Conservation (phyloP, 2,797 vertebrate species). For the Euthynnus affinis region DNA sequence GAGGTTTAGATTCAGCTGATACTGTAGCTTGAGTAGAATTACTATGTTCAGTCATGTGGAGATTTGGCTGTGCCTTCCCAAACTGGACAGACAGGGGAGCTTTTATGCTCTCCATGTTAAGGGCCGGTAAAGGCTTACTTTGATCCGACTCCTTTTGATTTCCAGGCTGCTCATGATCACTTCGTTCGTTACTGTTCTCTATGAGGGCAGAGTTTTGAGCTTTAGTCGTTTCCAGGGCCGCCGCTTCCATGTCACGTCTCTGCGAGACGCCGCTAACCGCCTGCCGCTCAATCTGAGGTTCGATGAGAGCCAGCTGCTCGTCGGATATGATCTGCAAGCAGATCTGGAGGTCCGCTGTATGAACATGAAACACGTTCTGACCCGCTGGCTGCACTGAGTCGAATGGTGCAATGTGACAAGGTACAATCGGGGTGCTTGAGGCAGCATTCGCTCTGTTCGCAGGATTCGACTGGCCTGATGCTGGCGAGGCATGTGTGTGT, state of each 20-base stretch:
- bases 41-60: slow-evolving; percentile 10
- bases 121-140: slow-evolving; percentile 19
- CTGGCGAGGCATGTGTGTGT: slow-evolving; percentile 20
- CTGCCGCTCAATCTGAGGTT: slow-evolving; percentile 81
- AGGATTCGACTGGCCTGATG: slow-evolving; percentile 15
- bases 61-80: slow-evolving; percentile 35
- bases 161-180: slow-evolving; percentile 16
- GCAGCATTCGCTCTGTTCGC: not conserved
- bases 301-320: slow-evolving; percentile 85
- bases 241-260: slow-evolving; percentile 12
- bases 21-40: slow-evolving; percentile 24
- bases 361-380: slow-evolving; percentile 84
- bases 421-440: slow-evolving; percentile 16
- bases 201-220: slow-evolving; percentile 14
- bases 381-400: slow-evolving; percentile 62
- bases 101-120: slow-evolving; percentile 38
- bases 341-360: slow-evolving; percentile 86
- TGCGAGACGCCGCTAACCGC: slow-evolving; percentile 25
- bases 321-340: slow-evolving; percentile 88
- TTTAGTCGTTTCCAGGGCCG: slow-evolving; percentile 27
- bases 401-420: slow-evolving; percentile 59
- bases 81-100: slow-evolving; percentile 17
- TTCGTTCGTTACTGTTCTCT: slow-evolving; percentile 23
- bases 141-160: slow-evolving; percentile 36
- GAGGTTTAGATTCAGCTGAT: slow-evolving; percentile 30